phyloP scores from a whole-genome alignment of 2,797 vertebrate genomes.

The Crypturellus tataupa region DNA sequence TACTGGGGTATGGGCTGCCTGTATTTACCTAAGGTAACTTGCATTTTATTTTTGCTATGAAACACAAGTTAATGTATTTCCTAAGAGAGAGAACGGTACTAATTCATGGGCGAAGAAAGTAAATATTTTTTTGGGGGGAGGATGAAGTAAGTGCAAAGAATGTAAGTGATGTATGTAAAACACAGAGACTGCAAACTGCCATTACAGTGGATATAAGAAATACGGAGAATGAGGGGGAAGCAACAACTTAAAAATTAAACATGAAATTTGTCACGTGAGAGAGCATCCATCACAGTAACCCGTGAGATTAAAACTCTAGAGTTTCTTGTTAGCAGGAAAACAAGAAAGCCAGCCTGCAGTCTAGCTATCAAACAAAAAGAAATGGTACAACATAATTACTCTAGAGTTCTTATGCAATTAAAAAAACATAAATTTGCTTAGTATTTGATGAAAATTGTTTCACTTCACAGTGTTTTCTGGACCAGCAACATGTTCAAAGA shows the following conservation, averaged over 20 bases:
- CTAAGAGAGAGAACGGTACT: not conserved
- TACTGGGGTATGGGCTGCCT: too few species aligned
- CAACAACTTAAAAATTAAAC: not conserved
- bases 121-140: not conserved
- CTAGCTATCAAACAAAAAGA: not conserved
- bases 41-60: not conserved
- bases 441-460: not conserved
- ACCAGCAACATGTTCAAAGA: not conserved
- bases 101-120: not conserved
- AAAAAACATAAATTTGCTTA: not conserved
- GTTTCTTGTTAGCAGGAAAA: not conserved
- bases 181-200: not conserved
- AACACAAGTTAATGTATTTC: not conserved
- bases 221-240: not conserved
- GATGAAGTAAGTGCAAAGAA: not conserved
- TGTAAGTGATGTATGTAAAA: not conserved
- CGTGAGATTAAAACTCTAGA: not conserved
- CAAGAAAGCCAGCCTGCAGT: not conserved
- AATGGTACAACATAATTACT: not conserved
- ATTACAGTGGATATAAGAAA: not conserved
- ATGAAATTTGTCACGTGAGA: not conserved
- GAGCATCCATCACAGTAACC: not conserved
- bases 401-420: not conserved
- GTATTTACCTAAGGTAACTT: not conserved
- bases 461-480: not conserved